Conservation (phyloP, 2,797 vertebrate genomes). For the Varecia variegata region DNA sequence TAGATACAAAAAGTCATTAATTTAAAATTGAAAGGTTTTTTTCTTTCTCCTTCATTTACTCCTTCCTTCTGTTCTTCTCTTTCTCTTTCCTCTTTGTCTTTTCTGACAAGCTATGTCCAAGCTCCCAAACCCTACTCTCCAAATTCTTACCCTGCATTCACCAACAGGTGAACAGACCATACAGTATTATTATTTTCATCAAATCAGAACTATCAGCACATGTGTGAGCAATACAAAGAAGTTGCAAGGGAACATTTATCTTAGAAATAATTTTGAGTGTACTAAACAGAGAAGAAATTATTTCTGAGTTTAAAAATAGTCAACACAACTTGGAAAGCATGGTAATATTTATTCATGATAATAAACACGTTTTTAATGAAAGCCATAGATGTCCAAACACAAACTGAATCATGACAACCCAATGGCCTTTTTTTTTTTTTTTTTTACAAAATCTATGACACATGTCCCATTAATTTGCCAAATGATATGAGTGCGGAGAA, state of each 20-base stretch:
- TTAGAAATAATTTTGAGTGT: background rate
- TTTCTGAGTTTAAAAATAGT: conserved; percentile 69
- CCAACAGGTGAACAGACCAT: background rate
- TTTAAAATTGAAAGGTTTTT: background rate
- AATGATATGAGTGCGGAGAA: conserved; percentile 4
- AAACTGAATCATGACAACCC: conserved; percentile 37
- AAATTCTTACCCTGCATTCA: background rate
- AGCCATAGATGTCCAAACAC: conserved; percentile 64
- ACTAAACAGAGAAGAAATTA: conserved; percentile 42
- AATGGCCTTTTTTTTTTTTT: background rate
- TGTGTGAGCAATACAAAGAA: background rate
- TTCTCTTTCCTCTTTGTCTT: background rate
- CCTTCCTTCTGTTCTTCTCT: background rate
- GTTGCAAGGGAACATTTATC: background rate
- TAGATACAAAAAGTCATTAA: background rate
- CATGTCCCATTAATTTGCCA: conserved; percentile 1
- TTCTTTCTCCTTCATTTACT: background rate
- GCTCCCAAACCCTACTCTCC: background rate
- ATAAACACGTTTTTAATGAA: conserved; percentile 78
- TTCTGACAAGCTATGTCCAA: background rate
- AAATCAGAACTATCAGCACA: background rate
- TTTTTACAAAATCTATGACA: conserved; percentile 41
- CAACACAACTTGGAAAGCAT: conserved; percentile 71
- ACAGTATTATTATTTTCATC: background rate
- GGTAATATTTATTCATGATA: conserved; percentile 79